A percentile compares a stretch with the other conserved stretches of the same genome.
phyloP scores from a whole-genome alignment of 2,888 invertebrate genomes.

The Frankliniella fusca region DNA sequence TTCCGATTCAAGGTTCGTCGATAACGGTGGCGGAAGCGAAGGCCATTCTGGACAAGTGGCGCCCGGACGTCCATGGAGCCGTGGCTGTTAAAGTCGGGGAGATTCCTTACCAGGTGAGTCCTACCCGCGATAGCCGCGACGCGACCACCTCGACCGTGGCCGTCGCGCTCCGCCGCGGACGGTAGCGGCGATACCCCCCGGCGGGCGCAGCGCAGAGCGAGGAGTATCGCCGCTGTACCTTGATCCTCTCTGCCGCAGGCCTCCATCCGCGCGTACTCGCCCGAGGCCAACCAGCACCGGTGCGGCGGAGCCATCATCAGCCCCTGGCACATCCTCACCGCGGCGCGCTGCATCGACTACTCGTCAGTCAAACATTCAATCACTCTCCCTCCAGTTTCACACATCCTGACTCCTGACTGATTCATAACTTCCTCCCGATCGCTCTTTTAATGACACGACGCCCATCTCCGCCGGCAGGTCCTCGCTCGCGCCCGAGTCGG shows the following conservation, averaged over 20 bases:
- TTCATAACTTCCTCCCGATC: no score
- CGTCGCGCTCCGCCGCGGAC: background rate
- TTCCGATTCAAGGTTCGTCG: background rate
- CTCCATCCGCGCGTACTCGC: background rate
- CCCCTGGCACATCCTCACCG: conserved; percentile 9
- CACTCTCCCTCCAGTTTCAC: no score
- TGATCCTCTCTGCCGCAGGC: background rate
- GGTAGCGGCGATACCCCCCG: background rate
- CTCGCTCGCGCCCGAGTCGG: background rate
- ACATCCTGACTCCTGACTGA: no score
- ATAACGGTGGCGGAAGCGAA: background rate
- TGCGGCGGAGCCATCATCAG: conserved; percentile 9
- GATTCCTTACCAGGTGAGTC: background rate
- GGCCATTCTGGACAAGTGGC: background rate
- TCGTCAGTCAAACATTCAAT: background rate
- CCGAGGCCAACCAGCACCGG: background rate
- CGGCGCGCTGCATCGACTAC: background rate
- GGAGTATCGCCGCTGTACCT: background rate
- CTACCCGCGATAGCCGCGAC: no score
- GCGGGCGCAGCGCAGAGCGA: background rate
- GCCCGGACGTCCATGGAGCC: background rate
- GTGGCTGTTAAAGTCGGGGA: background rate
- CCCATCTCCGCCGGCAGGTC: background rate
- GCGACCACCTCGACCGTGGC: no score
- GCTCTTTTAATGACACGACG: no score